Conservation (phyloP, 2,888 invertebrate genomes). For the Chalcis sispes region DNA sequence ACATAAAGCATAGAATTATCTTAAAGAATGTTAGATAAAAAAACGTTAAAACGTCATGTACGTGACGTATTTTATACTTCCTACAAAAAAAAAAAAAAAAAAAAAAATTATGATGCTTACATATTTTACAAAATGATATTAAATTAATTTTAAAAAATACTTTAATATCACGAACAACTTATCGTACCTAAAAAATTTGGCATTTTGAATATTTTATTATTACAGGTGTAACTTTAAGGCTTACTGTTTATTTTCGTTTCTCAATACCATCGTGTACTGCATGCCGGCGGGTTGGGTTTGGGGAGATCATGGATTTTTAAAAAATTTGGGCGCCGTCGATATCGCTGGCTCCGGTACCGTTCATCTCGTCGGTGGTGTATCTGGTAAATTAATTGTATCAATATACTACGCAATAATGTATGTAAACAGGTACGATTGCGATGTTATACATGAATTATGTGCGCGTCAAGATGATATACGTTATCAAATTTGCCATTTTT, state of each 20-base stretch:
- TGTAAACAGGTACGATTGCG: not conserved
- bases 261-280: constrained; percentile 94
- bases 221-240: constrained; percentile 91
- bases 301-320: constrained; percentile 92
- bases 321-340: constrained; percentile 90
- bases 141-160: no score
- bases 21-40: no score
- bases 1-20: no score
- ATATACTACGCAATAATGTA: not conserved
- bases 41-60: no score
- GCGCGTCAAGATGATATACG: not conserved
- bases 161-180: no score
- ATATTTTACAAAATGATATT: no score
- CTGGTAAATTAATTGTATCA: constrained; percentile 69
- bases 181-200: no score
- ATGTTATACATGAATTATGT: not conserved
- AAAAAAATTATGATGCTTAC: no score
- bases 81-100: no score
- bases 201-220: no score
- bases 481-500: not conserved
- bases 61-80: no score
- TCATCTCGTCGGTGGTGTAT: constrained; percentile 87
- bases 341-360: constrained; percentile 95
- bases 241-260: constrained; percentile 91
- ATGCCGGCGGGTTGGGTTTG: constrained; percentile 96